Percentiles rank a stretch among this genome's conserved stretches.
Evolutionary conservation across 2,797 vertebrate species (phyloP).

Genomic region (Hemitrygon akajei): DNA sequence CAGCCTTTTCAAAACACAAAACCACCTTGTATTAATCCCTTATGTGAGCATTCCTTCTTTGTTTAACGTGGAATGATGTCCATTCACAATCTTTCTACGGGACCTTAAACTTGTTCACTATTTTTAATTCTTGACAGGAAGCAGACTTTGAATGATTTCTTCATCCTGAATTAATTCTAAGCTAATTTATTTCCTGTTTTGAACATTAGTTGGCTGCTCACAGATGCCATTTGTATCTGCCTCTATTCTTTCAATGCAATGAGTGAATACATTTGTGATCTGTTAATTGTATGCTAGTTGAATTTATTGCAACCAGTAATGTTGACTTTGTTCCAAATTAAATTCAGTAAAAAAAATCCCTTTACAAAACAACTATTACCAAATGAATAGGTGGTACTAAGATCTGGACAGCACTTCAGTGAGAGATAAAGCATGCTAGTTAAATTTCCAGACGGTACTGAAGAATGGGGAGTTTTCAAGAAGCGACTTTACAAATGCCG

Average conservation of each 20-base stretch:
- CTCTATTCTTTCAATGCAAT: not conserved
- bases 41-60: not conserved
- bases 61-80: not conserved
- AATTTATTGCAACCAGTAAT: slow-evolving; percentile 5
- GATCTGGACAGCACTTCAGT: not conserved
- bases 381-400: not conserved
- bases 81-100: not conserved
- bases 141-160: not conserved
- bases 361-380: not conserved
- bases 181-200: slow-evolving; percentile 31
- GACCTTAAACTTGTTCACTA: not conserved
- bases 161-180: slow-evolving; percentile 13
- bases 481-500: not conserved
- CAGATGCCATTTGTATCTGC: not conserved
- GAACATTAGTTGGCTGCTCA: slow-evolving; percentile 11
- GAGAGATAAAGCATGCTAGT: not conserved
- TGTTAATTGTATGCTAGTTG: not conserved
- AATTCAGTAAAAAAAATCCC: not conserved
- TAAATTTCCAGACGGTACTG: not conserved
- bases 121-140: slow-evolving; percentile 27
- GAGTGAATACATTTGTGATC: not conserved
- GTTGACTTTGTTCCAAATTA: slow-evolving; percentile 21
- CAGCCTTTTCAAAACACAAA: not conserved
- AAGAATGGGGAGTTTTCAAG: not conserved
- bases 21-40: not conserved